Evolutionary conservation across 2,113 vertebrate species (phyloP).

Genomic region (Synodontis membranacea): DNA sequence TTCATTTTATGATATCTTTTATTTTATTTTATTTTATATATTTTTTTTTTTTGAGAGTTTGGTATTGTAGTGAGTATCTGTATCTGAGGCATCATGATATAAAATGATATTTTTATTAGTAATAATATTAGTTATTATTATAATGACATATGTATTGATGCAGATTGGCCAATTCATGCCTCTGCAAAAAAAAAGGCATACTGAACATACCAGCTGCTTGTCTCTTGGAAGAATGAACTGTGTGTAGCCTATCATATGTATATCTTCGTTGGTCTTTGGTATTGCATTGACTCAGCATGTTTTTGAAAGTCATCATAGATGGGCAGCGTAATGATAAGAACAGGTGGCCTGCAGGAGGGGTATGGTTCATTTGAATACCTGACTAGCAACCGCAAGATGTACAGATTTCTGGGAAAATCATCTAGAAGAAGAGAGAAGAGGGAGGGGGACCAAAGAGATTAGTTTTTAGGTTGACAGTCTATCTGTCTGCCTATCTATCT

Average conservation of each 20-base stretch:
- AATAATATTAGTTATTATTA: background rate
- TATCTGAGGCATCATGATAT: background rate
- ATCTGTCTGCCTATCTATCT: background rate
- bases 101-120: background rate
- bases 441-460: constrained; percentile 50
- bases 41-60: background rate
- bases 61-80: background rate
- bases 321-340: constrained; percentile 10
- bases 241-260: background rate
- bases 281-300: constrained; percentile 49
- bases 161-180: background rate
- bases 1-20: background rate
- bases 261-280: constrained; percentile 9
- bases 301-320: constrained; percentile 31
- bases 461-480: background rate
- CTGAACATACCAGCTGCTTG: too few relatives aligned
- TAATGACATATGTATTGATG: background rate
- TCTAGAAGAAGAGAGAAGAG: constrained; percentile 66
- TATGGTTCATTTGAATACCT: constrained; percentile 88
- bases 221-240: background rate
- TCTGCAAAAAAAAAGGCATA: background rate
- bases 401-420: constrained; percentile 86
- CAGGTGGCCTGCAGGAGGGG: constrained; percentile 81
- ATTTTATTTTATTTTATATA: background rate
- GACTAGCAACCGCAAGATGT: constrained; percentile 74